Conservation (phyloP, 2,888 invertebrate species). For the Helobdella robusta region DNA sequence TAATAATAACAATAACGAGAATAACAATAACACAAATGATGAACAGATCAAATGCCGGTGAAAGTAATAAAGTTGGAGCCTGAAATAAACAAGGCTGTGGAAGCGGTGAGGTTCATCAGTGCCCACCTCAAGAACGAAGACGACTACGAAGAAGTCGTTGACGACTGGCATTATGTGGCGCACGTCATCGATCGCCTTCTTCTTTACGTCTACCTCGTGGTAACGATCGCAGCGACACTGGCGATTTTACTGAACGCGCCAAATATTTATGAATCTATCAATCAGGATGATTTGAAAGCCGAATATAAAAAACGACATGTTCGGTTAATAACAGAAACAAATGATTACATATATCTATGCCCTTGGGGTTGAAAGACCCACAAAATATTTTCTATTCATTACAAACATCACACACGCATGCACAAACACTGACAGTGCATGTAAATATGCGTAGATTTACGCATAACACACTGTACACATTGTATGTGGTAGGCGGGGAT, state of each 20-base stretch:
- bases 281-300: slow-evolving; percentile 17
- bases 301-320: slow-evolving; percentile 8
- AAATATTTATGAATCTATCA: slow-evolving; percentile 21
- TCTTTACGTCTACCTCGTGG: slow-evolving; percentile 24
- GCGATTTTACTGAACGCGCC: slow-evolving; percentile 27
- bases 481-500: too few relatives aligned
- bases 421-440: too few relatives aligned
- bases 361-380: too few relatives aligned
- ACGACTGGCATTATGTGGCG: slow-evolving; percentile 27
- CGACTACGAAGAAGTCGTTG: slow-evolving; percentile 73
- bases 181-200: slow-evolving; percentile 26
- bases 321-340: background rate
- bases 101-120: slow-evolving; percentile 95
- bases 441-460: too few relatives aligned
- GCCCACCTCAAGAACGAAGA: slow-evolving; percentile 95
- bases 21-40: background rate
- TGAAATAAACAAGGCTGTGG: slow-evolving; percentile 68
- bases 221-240: slow-evolving; percentile 25
- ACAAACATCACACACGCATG: too few relatives aligned
- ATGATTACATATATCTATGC: background rate
- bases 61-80: slow-evolving; percentile 59
- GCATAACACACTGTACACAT: too few relatives aligned
- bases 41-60: too few relatives aligned
- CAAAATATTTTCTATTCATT: too few relatives aligned
- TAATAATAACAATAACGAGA: background rate